Evolutionary conservation across 2,888 invertebrate genomes (phyloP), one percentile per base, ranked within the genome.

Genomic region (Tethea ocularis): DNA sequence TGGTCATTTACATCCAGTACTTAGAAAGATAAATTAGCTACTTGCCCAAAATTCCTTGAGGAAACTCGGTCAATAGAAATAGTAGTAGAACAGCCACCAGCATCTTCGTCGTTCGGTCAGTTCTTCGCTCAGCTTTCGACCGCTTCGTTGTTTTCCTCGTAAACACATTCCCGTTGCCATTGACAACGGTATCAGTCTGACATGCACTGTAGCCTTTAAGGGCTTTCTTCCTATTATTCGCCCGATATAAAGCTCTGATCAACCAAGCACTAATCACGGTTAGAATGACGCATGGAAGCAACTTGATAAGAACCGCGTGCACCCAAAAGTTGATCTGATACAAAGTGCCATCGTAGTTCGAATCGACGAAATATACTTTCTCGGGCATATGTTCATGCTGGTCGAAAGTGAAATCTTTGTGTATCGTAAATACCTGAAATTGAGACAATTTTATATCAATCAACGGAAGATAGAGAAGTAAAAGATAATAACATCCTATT

Each of bases 51-150:
- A 95, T 94, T 6, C 96, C 97, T 77, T 97, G 97, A 0, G 98
- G 98, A 69, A 98, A 96, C 86, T 98, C 98, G 0, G 98, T 98
- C 54, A 98, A 88, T 2, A 98, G 93, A 79, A 98, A 98, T 3
- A 98, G 93, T 2, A 97, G 87, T 1, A 98, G 93, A 0, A 98
- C 97, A 0, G 98, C 98, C 1, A 98, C 94, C 55, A 98, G 91
- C 96, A 98, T 97, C 80, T 95, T 95, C 0, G 98, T 98, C 0
- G 98, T 98, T 52, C 98, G 93, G 80, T 98, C 97, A 0, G 93
- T 90, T 51, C 91, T 77, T 1, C 88, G 73, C 66, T 93, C 93
- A 0, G 91, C 88, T 59, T 93, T 93, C 2, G 90, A 81, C 1
- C 91, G 77, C 61, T 92, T 93, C 0, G 90, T 87, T 0, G 88